Percentiles rank a stretch among this genome's conserved stretches.
Evolutionary conservation across 2,888 invertebrate genomes (phyloP).

Genomic region (Gastrophysa polygoni): DNA sequence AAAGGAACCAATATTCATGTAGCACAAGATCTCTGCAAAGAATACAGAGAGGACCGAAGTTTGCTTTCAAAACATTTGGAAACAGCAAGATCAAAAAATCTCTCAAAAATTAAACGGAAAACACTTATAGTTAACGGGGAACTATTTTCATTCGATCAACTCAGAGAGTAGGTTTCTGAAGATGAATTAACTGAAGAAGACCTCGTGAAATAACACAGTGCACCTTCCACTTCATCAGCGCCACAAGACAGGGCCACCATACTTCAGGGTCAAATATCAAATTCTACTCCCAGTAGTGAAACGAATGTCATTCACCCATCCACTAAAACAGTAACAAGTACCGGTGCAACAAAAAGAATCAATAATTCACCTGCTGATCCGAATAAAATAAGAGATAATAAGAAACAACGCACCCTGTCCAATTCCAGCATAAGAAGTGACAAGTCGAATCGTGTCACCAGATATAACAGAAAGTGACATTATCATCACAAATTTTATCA

Average conservation of each 20-base stretch:
- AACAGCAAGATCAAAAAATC: conserved; percentile 4
- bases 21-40: conserved; percentile 8
- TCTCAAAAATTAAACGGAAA: conserved; percentile 5
- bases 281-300: not conserved
- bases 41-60: not conserved
- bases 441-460: too few species aligned
- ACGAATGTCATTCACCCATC: not conserved
- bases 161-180: not conserved
- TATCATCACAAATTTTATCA: too few species aligned
- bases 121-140: conserved; percentile 1
- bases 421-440: not conserved
- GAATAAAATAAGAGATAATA: not conserved
- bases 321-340: not conserved
- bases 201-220: not conserved
- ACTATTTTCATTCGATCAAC: not conserved
- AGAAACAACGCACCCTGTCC: conserved; percentile 3
- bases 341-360: conserved; percentile 2
- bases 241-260: not conserved
- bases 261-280: not conserved
- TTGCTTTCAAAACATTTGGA: not conserved
- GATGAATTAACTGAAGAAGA: not conserved
- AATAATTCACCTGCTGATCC: not conserved
- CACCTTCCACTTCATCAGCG: not conserved
- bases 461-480: not conserved
- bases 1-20: conserved; percentile 2